Percentiles rank a stretch among this genome's conserved stretches.
Evolutionary conservation across 2,113 vertebrate genomes (phyloP).

Genomic region (Vombatus ursinus): DNA sequence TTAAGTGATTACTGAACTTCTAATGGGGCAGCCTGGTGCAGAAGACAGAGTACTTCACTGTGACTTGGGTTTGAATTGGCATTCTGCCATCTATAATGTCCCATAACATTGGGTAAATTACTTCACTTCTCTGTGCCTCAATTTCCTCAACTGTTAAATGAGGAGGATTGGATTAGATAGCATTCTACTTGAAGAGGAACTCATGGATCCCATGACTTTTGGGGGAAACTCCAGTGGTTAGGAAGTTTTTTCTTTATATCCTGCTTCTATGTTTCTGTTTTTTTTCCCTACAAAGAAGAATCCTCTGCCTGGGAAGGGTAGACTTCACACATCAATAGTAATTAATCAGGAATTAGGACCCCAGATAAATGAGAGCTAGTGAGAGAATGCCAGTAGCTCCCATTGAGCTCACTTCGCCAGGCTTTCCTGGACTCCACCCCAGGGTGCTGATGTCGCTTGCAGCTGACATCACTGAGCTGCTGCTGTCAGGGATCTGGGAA

Average conservation of each 20-base stretch:
- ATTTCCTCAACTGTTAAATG: conserved; percentile 1
- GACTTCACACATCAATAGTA: not conserved
- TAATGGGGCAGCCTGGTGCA: not conserved
- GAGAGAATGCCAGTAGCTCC: not conserved
- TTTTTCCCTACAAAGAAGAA: not conserved
- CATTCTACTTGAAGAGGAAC: not conserved
- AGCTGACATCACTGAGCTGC: not conserved
- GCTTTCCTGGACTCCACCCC: not conserved
- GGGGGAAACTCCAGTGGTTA: not conserved
- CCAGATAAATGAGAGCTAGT: not conserved
- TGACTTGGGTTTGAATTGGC: not conserved
- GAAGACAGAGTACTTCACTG: not conserved
- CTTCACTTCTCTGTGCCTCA: not conserved
- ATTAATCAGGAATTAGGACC: not conserved
- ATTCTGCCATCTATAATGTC: not conserved
- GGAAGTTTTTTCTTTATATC: not conserved
- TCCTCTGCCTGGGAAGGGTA: not conserved
- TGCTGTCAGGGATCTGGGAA: not conserved
- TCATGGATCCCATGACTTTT: not conserved
- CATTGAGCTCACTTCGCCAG: not conserved
- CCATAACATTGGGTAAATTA: not conserved
- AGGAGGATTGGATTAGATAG: not conserved
- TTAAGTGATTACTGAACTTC: not conserved
- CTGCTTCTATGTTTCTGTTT: not conserved
- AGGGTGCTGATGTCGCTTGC: not conserved